These are phyloP conservation scores for Drosophila atroscutellata DNA, from an alignment of 2,888 invertebrate species.

Conservation along the genomic window DNA sequence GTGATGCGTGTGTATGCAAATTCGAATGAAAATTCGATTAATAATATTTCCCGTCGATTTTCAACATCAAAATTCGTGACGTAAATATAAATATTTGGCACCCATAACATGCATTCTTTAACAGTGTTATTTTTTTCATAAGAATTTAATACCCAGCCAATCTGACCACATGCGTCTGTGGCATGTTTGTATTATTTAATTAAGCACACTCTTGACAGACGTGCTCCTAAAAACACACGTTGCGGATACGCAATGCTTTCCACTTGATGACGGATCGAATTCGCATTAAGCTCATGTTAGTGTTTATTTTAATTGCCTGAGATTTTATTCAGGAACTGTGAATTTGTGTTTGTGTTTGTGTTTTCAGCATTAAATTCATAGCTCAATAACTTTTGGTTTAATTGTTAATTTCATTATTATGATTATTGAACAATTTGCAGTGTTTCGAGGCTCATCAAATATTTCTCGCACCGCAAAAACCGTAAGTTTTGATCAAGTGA, in stretches of 20 bases:
- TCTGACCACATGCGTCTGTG: conserved; percentile 43
- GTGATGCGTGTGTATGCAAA: conserved; percentile 12
- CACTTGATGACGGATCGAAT: conserved; percentile 71
- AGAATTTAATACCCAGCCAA: conserved; percentile 26
- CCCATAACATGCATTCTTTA: conserved; percentile 16
- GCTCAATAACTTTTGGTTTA: not conserved
- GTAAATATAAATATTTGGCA: conserved; percentile 33
- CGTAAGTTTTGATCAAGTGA: conserved; percentile 24
- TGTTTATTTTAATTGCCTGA: conserved; percentile 48
- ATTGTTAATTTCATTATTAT: not conserved
- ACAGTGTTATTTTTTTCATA: conserved; percentile 26
- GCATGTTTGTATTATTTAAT: conserved; percentile 15
- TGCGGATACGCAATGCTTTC: conserved; percentile 48
- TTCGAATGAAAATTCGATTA: conserved; percentile 28
- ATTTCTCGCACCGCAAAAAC: conserved; percentile 1
- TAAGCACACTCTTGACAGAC: conserved; percentile 46
- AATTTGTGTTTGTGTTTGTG: conserved; percentile 13
- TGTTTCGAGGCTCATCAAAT: not conserved
- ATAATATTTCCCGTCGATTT: not conserved
- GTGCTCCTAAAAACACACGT: conserved; percentile 28
- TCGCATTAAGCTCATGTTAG: conserved; percentile 55
- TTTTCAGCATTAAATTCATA: not conserved
- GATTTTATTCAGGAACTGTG: conserved; percentile 4
- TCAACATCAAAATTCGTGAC: conserved; percentile 32
- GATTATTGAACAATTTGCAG: not conserved